These are phyloP conservation scores for Australoheros facetus DNA, from an alignment of 2,797 vertebrate genomes.

Conservation along the genomic window DNA sequence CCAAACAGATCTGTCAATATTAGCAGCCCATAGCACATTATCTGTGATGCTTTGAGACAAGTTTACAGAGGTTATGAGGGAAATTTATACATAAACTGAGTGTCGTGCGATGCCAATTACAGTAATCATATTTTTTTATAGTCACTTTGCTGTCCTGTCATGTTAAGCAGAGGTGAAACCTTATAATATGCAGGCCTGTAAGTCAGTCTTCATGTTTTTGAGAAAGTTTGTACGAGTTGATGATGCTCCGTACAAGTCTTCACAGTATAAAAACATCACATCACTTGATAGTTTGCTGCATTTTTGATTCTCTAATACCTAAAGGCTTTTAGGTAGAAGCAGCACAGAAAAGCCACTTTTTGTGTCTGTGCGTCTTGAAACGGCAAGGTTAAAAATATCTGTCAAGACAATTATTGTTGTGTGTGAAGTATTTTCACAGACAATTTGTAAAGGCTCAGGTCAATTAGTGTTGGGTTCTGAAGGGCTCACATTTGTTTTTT, in stretches of 20 bases:
- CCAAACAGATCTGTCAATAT: constrained; percentile 56
- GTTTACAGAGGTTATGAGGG: constrained; percentile 36
- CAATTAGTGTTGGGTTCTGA: constrained; percentile 50
- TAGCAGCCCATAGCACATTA: constrained; percentile 29
- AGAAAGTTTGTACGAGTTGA: neutral
- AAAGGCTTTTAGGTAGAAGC: neutral
- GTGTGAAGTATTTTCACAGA: constrained; percentile 31
- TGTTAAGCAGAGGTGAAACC: constrained; percentile 27
- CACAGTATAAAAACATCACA: neutral
- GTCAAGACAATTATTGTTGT: constrained; percentile 25
- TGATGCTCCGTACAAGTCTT: neutral
- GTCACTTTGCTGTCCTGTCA: constrained; percentile 29
- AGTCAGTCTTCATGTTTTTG: neutral
- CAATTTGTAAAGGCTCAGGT: constrained; percentile 45
- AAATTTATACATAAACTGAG: constrained; percentile 40
- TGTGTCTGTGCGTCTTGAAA: neutral
- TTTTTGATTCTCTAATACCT: neutral
- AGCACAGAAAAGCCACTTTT: neutral
- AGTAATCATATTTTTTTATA: constrained; percentile 56
- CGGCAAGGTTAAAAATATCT: constrained; percentile 3
- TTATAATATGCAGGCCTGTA: neutral
- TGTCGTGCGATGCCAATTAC: constrained; percentile 45
- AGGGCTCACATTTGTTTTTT: constrained; percentile 38
- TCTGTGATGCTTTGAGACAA: constrained; percentile 25
- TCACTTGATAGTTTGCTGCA: neutral